A percentile compares a stretch with the other conserved stretches of the same genome.
These are phyloP conservation scores for Amblyteles armatorius DNA, from an alignment of 2,888 invertebrate species.

Conservation along the genomic window DNA sequence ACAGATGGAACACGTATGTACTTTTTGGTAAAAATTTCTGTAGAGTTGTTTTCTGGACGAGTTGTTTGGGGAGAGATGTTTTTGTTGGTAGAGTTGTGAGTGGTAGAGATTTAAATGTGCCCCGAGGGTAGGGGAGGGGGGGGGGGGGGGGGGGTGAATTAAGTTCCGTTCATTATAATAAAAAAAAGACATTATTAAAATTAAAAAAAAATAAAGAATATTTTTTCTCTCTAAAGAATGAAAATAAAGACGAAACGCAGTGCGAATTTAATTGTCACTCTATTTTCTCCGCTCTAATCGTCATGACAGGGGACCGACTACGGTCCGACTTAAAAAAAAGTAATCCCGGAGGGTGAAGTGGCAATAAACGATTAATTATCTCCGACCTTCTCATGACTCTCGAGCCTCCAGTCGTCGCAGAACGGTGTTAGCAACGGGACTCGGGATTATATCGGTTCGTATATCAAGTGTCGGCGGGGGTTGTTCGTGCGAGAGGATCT, in stretches of 20 bases:
- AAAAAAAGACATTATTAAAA: too few species aligned
- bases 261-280: background rate
- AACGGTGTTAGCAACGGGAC: slow-evolving; percentile 12
- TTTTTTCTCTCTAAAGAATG: too few species aligned
- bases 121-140: too few species aligned
- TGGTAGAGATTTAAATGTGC: too few species aligned
- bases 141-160: too few species aligned
- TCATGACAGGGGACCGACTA: background rate
- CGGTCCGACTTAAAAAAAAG: background rate
- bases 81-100: too few species aligned
- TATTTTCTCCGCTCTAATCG: background rate
- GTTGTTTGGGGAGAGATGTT: too few species aligned
- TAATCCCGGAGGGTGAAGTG: background rate
- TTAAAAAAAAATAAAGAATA: too few species aligned
- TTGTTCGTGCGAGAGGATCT: slow-evolving; percentile 19
- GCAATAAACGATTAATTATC: slow-evolving; percentile 15
- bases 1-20: too few species aligned
- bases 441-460: slow-evolving; percentile 35
- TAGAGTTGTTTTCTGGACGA: too few species aligned
- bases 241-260: background rate
- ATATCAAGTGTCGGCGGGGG: slow-evolving; percentile 28
- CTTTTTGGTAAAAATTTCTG: too few species aligned
- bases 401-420: background rate
- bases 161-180: too few species aligned
- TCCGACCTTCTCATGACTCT: background rate